Conservation (phyloP, 2,113 vertebrate species). For the Gopherus evgoodei region DNA sequence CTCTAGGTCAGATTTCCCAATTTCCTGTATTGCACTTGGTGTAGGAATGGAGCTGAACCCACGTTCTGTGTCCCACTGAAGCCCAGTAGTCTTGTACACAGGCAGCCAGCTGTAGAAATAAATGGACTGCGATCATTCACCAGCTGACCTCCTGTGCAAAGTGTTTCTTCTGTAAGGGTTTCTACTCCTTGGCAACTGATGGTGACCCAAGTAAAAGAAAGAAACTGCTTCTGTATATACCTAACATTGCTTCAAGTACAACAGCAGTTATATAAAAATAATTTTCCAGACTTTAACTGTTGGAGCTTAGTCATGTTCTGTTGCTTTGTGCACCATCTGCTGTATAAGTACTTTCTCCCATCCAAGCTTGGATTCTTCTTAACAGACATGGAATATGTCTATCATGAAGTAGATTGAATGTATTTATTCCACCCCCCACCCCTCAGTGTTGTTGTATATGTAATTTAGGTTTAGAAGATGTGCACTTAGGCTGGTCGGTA, state of each 20-base stretch:
- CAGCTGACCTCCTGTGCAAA: not conserved
- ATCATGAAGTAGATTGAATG: not conserved
- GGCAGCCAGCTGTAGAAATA: not conserved
- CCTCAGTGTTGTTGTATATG: not conserved
- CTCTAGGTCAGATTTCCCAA: not conserved
- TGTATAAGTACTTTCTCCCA: conserved; percentile 23
- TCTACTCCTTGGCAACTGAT: not conserved
- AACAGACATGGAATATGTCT: not conserved
- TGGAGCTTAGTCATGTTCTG: conserved; percentile 10
- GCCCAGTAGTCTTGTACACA: not conserved
- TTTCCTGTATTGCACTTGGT: not conserved
- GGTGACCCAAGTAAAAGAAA: not conserved
- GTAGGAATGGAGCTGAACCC: not conserved
- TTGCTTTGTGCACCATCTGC: conserved; percentile 47
- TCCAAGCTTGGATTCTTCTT: not conserved
- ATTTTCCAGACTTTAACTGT: conserved; percentile 44
- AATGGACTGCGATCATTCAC: not conserved
- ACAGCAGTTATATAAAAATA: not conserved
- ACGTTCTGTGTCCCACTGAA: not conserved
- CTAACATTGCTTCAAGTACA: not conserved
- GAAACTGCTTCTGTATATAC: not conserved
- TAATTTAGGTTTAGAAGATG: not conserved
- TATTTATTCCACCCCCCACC: not conserved
- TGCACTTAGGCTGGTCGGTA: not conserved
- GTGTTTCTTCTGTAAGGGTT: not conserved